Evolutionary conservation across 2,888 invertebrate genomes (phyloP).

Genomic region (Lapara coniferarum): DNA sequence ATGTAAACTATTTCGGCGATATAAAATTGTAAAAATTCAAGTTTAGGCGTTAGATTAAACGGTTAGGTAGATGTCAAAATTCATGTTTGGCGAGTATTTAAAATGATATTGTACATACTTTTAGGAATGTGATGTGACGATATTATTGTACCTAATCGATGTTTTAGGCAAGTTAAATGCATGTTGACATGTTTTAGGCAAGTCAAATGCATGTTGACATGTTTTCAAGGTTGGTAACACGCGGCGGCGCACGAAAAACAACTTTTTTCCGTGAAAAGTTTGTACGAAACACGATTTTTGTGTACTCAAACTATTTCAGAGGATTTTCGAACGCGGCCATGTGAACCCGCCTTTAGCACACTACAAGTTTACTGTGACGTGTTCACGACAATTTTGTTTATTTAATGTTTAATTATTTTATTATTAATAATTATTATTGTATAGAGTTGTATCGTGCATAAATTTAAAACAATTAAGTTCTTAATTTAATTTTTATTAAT

Average conservation of each 20-base stretch:
- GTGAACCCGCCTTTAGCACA: slow-evolving; percentile 11
- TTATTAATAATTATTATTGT: slow-evolving; percentile 43
- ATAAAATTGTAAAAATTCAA: slow-evolving; percentile 70
- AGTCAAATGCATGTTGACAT: slow-evolving; percentile 51
- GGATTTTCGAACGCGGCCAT: slow-evolving; percentile 7
- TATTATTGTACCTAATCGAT: slow-evolving; percentile 71
- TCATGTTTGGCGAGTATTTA: slow-evolving; percentile 67
- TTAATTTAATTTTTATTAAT: slow-evolving; percentile 41
- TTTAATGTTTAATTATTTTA: slow-evolving; percentile 41
- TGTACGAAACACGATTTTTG: neutral
- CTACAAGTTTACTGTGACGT: slow-evolving; percentile 43
- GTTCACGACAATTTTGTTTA: slow-evolving; percentile 59
- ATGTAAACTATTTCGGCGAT: slow-evolving; percentile 66
- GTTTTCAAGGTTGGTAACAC: neutral
- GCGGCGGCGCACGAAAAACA: neutral
- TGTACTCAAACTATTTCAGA: neutral
- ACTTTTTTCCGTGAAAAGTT: neutral
- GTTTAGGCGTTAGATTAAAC: slow-evolving; percentile 66
- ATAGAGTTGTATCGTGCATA: slow-evolving; percentile 46
- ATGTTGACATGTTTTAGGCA: slow-evolving; percentile 69
- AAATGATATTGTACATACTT: slow-evolving; percentile 66
- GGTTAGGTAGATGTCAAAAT: slow-evolving; percentile 77
- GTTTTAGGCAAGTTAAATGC: slow-evolving; percentile 62
- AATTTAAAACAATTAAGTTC: slow-evolving; percentile 39
- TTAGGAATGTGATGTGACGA: slow-evolving; percentile 78